These are phyloP conservation scores for Silurus glanis DNA, from an alignment of 2,113 vertebrate species.

Conservation along the genomic window DNA sequence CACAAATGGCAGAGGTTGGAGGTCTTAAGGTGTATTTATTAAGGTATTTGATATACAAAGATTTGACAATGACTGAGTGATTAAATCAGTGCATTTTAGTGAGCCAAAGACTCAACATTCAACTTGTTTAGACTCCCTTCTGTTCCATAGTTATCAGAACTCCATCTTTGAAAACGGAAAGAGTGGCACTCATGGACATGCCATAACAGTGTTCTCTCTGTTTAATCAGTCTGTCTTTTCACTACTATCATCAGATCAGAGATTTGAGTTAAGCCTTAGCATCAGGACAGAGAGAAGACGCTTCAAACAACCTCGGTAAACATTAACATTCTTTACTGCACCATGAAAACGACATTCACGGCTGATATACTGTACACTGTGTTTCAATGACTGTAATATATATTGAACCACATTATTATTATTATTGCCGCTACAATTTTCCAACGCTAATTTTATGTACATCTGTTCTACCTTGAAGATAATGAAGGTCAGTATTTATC, in stretches of 20 bases:
- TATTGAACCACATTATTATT: background rate
- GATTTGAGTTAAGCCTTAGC: conserved; percentile 8
- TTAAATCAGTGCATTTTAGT: background rate
- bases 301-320: background rate
- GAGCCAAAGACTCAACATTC: background rate
- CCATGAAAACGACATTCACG: background rate
- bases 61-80: background rate
- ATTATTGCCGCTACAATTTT: background rate
- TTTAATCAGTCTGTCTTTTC: background rate
- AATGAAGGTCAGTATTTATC: conserved; percentile 2
- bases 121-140: conserved; percentile 40
- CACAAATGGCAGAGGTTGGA: background rate
- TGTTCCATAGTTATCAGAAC: background rate
- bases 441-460: background rate
- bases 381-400: background rate
- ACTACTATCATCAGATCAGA: conserved; percentile 24
- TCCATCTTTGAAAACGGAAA: background rate
- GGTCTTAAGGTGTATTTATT: background rate
- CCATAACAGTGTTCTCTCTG: conserved; percentile 27
- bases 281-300: background rate
- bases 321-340: background rate
- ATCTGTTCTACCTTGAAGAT: background rate
- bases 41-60: background rate
- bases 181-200: conserved; percentile 4
- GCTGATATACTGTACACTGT: background rate